Evolutionary conservation across 2,113 vertebrate genomes (phyloP).

Genomic region (Rynchops niger): DNA sequence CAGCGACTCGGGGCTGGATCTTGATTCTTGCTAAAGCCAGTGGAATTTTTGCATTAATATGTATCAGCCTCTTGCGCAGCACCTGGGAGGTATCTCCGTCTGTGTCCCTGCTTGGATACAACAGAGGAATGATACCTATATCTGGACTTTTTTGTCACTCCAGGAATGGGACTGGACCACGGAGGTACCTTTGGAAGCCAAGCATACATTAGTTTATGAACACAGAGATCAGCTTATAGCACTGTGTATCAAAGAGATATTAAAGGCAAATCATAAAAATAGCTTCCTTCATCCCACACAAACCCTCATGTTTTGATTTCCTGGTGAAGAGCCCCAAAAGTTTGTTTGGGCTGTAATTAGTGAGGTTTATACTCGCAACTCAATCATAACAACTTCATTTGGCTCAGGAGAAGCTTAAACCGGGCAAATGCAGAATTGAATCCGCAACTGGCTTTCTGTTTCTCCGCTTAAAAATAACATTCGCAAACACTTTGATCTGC

Average conservation of each 20-base stretch:
- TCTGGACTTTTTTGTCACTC: background rate
- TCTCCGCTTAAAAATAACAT: background rate
- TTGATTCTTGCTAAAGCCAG: background rate
- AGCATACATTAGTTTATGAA: background rate
- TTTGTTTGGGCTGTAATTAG: background rate
- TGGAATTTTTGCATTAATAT: background rate
- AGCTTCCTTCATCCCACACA: background rate
- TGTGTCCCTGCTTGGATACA: background rate
- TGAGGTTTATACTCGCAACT: background rate
- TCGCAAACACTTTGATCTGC: background rate
- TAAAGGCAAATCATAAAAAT: background rate
- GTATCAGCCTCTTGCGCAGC: background rate
- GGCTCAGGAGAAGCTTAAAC: background rate
- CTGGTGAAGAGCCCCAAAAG: background rate
- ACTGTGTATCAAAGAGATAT: background rate
- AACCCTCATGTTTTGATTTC: background rate
- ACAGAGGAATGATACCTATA: background rate
- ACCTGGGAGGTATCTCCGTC: background rate
- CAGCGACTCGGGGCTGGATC: background rate
- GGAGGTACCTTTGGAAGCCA: background rate
- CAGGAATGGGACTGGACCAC: background rate
- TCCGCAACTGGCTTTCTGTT: background rate
- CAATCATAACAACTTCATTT: background rate
- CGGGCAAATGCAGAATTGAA: background rate
- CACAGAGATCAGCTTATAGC: background rate